phyloP scores from a whole-genome alignment of 1,140 invertebrate genomes.

The Centruroides vittatus region DNA sequence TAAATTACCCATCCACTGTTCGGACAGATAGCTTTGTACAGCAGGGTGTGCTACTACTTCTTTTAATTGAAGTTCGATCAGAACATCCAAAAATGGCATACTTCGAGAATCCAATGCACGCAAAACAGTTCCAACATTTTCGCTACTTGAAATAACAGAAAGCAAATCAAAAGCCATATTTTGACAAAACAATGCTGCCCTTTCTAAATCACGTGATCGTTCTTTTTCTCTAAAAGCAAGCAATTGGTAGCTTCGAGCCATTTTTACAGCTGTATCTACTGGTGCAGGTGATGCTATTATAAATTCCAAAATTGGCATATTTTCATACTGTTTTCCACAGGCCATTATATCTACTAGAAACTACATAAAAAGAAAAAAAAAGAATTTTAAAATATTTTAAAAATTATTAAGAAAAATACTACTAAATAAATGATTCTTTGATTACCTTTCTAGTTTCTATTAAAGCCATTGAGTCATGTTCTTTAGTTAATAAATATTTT shows the following conservation, averaged over 20 bases:
- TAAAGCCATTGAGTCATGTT: constrained; percentile 88
- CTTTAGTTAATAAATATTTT: constrained; percentile 88
- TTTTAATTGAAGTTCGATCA: constrained; percentile 89
- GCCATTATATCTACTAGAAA: constrained; percentile 99
- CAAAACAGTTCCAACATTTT: constrained; percentile 79
- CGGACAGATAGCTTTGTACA: constrained; percentile 46
- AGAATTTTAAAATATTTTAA: neutral
- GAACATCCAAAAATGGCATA: constrained; percentile 87
- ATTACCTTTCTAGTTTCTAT: constrained; percentile 87
- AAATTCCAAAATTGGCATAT: constrained; percentile 93
- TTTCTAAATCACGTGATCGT: constrained; percentile 84
- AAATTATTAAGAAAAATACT: neutral
- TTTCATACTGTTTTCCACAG: constrained; percentile 90
- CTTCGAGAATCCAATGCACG: constrained; percentile 82
- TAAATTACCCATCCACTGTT: constrained; percentile 89
- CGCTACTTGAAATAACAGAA: constrained; percentile 79
- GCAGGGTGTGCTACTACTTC: constrained; percentile 52
- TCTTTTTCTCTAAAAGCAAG: constrained; percentile 85
- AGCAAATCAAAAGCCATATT: constrained; percentile 90
- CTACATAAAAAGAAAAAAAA: constrained; percentile 30
- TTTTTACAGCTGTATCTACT: constrained; percentile 92
- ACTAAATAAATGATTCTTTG: neutral
- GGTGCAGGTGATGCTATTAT: constrained; percentile 91
- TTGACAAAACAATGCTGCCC: constrained; percentile 89
- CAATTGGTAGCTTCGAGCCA: constrained; percentile 64